Evolutionary conservation across 2,888 invertebrate genomes (phyloP).

Genomic region (Eumacrocentrus americanus): DNA sequence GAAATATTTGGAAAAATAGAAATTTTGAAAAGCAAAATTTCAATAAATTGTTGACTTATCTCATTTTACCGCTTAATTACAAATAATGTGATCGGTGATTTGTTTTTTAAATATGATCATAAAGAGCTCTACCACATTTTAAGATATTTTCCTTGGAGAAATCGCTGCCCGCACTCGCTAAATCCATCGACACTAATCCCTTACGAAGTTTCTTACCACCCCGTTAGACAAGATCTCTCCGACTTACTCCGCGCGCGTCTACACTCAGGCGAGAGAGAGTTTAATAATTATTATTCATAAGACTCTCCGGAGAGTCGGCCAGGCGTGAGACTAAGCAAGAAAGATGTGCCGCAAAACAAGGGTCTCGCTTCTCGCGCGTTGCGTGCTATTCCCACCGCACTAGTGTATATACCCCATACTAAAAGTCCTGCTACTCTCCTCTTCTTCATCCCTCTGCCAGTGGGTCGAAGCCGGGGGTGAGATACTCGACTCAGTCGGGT

Average conservation of each 20-base stretch:
- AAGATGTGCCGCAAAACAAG: constrained; percentile 59
- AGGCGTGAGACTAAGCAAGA: constrained; percentile 59
- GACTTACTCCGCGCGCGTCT: constrained; percentile 17
- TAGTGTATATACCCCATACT: constrained; percentile 9
- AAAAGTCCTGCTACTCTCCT: constrained; percentile 17
- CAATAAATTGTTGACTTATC: neutral
- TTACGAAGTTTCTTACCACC: constrained; percentile 35
- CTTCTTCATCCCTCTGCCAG: constrained; percentile 23
- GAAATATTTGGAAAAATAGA: no score
- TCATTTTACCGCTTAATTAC: neutral
- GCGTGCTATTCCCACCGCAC: constrained; percentile 36
- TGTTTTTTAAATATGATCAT: no score
- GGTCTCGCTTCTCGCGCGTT: constrained; percentile 41
- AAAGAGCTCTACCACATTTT: no score
- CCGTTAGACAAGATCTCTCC: constrained; percentile 36
- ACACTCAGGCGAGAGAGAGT: constrained; percentile 37
- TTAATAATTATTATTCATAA: constrained; percentile 61
- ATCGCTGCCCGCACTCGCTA: constrained; percentile 16
- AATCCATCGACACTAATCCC: constrained; percentile 32
- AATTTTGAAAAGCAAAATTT: neutral
- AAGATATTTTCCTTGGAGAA: neutral
- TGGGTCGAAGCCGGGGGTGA: constrained; percentile 40
- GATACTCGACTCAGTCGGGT: constrained; percentile 61
- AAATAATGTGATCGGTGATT: no score
- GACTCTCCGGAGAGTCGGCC: constrained; percentile 52